Percentiles rank a stretch among this genome's conserved stretches.
Evolutionary conservation across 2,888 invertebrate species (phyloP).

Genomic region (Zele albiditarsus): DNA sequence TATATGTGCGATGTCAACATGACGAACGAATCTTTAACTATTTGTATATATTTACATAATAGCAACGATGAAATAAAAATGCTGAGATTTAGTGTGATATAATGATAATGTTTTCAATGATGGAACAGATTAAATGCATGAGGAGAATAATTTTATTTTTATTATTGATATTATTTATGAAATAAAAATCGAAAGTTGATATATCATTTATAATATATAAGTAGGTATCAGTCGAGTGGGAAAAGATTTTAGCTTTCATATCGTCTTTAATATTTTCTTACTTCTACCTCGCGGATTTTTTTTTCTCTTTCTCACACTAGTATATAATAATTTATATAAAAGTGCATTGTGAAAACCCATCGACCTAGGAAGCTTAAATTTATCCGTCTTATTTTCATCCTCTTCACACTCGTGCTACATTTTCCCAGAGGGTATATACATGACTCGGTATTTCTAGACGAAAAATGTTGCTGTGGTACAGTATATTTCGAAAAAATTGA

Average conservation of each 20-base stretch:
- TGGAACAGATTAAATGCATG: no score
- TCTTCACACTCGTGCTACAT: neutral
- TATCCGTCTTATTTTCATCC: slow-evolving; percentile 30
- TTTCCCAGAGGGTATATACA: neutral
- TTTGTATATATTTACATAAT: no score
- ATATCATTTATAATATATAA: neutral
- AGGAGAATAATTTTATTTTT: neutral
- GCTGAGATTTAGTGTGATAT: no score
- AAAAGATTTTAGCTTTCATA: neutral
- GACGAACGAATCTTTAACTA: neutral
- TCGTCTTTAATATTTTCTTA: neutral
- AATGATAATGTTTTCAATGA: no score
- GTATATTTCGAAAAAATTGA: neutral
- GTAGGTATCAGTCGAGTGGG: neutral
- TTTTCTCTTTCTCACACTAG: neutral
- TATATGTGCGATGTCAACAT: neutral
- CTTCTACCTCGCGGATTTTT: neutral
- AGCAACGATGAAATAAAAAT: no score
- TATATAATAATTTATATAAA: slow-evolving; percentile 4
- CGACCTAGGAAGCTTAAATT: slow-evolving; percentile 22
- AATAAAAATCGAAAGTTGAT: neutral
- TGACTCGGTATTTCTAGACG: slow-evolving; percentile 3
- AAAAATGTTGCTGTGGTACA: neutral
- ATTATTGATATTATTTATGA: neutral
- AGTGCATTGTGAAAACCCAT: slow-evolving; percentile 16